Base-by-base conservation (phyloP, 2,888 invertebrate species). In the Metopia argyrocephala region DNA sequence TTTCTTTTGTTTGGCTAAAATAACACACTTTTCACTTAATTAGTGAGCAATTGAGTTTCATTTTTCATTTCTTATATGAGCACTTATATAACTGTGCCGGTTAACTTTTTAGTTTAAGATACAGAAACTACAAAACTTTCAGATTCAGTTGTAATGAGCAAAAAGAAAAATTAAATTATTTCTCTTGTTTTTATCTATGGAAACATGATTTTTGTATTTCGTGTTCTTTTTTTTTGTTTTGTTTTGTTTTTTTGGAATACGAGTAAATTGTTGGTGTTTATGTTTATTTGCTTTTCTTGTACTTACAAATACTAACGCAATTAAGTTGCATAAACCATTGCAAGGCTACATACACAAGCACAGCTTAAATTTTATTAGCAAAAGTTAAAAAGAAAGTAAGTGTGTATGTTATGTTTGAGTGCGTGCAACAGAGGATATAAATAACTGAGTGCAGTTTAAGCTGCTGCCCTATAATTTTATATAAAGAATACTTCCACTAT, bases 11-110 rank as follows among this genome's bases (percentile, higher is more conserved):
- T 6, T 68, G 45, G 78, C 54, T 66, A 45, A 70, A 66, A 62
- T 76, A 50, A 71, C 76, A 71, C 46, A 38, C 45, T 71, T 76
- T 79, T 71, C 62, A 71, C 76, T 76, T 71, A 79, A 79, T 79
- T 76, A 76, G 66, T 50, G 31, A 62, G 38, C 38, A 21, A 61
- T 46, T 73, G 61, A 59, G 48, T 62, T 56, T 66, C n/a, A 20
- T 45, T 50, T 28, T 46, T 38, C n/a, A 20, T 27, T 65, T 59
- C 15, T 23, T 28, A 25, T 15, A 3, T 0, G 38, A 1, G 15
- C 3, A 1, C 9, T 1, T 9, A 3, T 12, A 12, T 38, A 38
- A 38, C 15, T 12, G 38, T 38, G 9, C 15, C 38, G 3, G 15
- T 15, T 12, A 9, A 12, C 38, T 9, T 38, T 12, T 15, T 38